phyloP scores from a whole-genome alignment of 2,797 vertebrate species.

The Melanotaenia trifasciata region DNA sequence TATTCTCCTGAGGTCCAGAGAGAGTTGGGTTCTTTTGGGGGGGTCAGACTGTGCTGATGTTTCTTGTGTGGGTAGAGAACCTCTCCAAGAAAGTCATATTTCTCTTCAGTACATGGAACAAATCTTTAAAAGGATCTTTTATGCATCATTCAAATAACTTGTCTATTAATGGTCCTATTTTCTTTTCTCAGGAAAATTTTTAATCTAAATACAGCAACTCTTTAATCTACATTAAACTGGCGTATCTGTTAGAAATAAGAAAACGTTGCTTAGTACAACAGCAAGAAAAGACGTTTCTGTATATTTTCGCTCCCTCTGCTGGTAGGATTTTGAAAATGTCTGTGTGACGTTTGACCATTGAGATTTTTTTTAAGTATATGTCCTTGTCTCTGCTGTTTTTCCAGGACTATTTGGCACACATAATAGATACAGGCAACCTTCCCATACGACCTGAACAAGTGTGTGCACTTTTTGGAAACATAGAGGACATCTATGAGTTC shows the following conservation, averaged over 20 bases:
- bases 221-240: slow-evolving; percentile 10
- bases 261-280: slow-evolving; percentile 2
- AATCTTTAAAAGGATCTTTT: slow-evolving; percentile 60
- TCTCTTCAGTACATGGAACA: slow-evolving; percentile 33
- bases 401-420: slow-evolving; percentile 95
- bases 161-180: slow-evolving; percentile 20
- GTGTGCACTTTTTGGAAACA: slow-evolving; percentile 95
- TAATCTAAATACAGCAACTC: background rate
- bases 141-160: slow-evolving; percentile 14
- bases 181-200: slow-evolving; percentile 16
- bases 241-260: slow-evolving; percentile 8
- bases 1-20: slow-evolving; percentile 12
- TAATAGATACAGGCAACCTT: slow-evolving; percentile 89
- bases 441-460: slow-evolving; percentile 93
- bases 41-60: slow-evolving; percentile 35
- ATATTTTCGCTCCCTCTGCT: slow-evolving; percentile 52
- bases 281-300: slow-evolving; percentile 2
- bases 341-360: slow-evolving; percentile 3
- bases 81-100: slow-evolving; percentile 34
- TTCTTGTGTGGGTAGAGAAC: slow-evolving; percentile 35
- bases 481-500: slow-evolving; percentile 96
- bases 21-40: slow-evolving; percentile 21
- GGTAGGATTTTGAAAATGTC: slow-evolving; percentile 45
- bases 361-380: background rate
- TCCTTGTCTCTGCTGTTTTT: slow-evolving; percentile 38